Evolutionary conservation across 2,888 invertebrate genomes (phyloP), one percentile per base, ranked within the genome.

Genomic region (Myopa testacea): DNA sequence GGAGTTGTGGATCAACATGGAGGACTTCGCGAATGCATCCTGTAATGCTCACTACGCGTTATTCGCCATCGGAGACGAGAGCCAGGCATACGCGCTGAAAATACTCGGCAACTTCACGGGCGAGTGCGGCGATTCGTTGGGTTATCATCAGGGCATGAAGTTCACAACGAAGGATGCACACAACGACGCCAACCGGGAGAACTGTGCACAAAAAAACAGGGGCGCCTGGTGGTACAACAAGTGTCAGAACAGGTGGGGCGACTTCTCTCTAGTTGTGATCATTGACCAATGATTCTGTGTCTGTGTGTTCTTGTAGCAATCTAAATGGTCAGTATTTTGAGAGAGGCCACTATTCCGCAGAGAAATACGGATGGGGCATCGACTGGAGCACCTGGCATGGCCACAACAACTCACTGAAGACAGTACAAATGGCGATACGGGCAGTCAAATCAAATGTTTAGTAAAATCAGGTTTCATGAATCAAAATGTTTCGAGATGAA

Each of bases 151-250:
- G 5, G 68, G 68, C 16, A 8, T 19, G n/a, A 50, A 68, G 4
- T 68, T 68, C 68, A 40, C 68, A 2, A 40, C 68, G 6, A 16
- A 50, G 3, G 68, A 68, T 50, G 8, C 14, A n/a, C 16, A 68
- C 12, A 45, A 68, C 50, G 68, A 68, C 40, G 45, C 50, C 7
- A 7, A n/a, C 26, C 4, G 16, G 1, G 14, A n/a, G 1, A 50
- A 50, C 34, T 65, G 65, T 16, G 65, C 65, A 5, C 14, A 65
- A 4, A 3, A 34, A 8, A 14, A 65, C 34, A 16, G 12, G 3
- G 68, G 68, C 19, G 68, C 26, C 10, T 68, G 68, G 68, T 68
- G 68, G 68, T 68, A 50, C 16, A 50, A 68, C 10, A 50, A 68
- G 8, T 37, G 60, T 38, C 60, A 60, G 38, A 6, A 12, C 10